Conservation (phyloP, 2,113 vertebrate species). For the Trematomus loennbergii region DNA sequence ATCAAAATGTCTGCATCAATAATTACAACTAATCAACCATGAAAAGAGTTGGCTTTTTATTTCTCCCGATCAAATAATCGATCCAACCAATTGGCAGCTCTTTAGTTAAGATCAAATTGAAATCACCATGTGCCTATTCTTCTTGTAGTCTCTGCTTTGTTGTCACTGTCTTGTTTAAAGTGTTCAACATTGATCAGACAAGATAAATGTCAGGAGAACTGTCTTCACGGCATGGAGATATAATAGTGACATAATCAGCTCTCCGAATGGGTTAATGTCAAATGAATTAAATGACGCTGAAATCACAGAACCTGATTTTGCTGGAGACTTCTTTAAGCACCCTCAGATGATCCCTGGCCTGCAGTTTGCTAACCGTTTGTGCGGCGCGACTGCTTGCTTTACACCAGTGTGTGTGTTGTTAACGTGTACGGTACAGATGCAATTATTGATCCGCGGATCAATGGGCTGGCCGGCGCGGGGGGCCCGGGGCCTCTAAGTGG, state of each 20-base stretch:
- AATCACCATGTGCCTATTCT: no score
- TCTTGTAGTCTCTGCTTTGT: neutral
- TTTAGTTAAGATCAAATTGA: no score
- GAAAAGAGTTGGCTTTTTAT: no score
- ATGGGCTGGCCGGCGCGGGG: constrained; percentile 67
- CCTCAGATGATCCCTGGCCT: constrained; percentile 35
- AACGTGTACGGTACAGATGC: constrained; percentile 69
- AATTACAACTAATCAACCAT: no score
- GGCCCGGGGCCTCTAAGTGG: constrained; percentile 76
- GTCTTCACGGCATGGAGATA: neutral
- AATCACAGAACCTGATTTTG: constrained; percentile 38
- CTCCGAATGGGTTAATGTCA: constrained; percentile 8
- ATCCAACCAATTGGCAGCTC: no score
- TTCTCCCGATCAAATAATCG: no score
- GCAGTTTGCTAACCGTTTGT: constrained; percentile 27
- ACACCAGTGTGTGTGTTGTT: constrained; percentile 46
- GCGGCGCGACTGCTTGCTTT: constrained; percentile 6
- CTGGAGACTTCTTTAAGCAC: constrained; percentile 36
- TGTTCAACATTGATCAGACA: neutral
- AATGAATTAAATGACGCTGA: constrained; percentile 22
- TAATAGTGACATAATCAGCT: constrained; percentile 13
- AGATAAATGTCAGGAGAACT: neutral
- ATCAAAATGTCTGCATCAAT: no score
- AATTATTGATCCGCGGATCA: constrained; percentile 80
- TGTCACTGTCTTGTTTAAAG: neutral